phyloP scores from a whole-genome alignment of 2,113 vertebrate species.

The Urocitellus parryii region DNA sequence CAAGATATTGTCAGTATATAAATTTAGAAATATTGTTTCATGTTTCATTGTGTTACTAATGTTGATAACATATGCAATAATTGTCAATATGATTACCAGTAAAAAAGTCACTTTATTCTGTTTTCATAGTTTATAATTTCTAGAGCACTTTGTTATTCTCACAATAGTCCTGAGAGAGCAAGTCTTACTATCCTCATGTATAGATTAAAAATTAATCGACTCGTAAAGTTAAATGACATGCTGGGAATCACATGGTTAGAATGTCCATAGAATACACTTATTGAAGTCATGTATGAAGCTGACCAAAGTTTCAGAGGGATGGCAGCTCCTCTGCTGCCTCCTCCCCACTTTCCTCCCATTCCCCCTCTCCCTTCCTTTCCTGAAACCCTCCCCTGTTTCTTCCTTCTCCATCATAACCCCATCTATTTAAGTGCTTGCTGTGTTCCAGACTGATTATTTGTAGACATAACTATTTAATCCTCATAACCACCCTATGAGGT shows the following conservation, averaged over 20 bases:
- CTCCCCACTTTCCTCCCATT: rapidly evolving
- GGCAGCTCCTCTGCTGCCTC: rapidly evolving
- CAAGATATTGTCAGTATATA: not conserved
- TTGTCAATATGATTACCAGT: not conserved
- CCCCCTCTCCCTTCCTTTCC: rapidly evolving
- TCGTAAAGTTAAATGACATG: not conserved
- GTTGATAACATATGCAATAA: not conserved
- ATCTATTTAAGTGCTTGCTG: not conserved
- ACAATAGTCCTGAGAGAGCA: not conserved
- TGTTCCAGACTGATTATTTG: not conserved
- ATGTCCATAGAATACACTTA: not conserved
- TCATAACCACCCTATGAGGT: not conserved
- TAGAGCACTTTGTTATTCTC: not conserved
- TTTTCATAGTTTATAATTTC: not conserved
- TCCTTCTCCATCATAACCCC: not conserved
- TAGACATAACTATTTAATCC: not conserved
- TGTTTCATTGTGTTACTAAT: not conserved
- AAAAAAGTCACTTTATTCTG: not conserved
- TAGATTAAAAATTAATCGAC: not conserved
- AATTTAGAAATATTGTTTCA: not conserved
- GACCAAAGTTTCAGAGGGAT: not conserved
- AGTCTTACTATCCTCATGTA: not conserved
- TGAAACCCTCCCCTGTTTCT: rapidly evolving
- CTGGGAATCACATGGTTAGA: not conserved
- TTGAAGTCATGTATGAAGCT: not conserved